Percentiles rank a stretch among this genome's conserved stretches.
phyloP scores from a whole-genome alignment of 64 coral and sea anemone species.

The Montipora sp. region DNA sequence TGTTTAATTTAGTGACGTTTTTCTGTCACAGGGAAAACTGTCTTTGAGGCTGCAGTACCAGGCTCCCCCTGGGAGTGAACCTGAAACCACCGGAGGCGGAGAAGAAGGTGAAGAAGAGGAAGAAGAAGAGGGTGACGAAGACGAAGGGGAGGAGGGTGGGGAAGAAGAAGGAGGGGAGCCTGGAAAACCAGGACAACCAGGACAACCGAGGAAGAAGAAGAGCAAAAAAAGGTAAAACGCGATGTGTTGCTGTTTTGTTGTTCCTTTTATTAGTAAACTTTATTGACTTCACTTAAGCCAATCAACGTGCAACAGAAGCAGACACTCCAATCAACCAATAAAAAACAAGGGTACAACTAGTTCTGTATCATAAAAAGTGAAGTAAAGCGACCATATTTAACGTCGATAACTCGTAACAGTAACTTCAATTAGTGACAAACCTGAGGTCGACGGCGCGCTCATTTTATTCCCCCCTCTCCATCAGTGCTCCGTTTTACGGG shows the following conservation, averaged over 20 bases:
- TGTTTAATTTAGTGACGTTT: neutral
- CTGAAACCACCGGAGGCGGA: neutral
- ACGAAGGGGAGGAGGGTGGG: constrained; percentile 20
- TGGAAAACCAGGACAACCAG: constrained; percentile 35
- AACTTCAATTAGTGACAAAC: too few species aligned
- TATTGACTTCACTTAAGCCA: too few species aligned
- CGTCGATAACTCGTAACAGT: too few species aligned
- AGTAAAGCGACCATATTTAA: too few species aligned
- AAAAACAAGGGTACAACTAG: too few species aligned
- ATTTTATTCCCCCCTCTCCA: too few species aligned
- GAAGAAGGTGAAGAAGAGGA: constrained; percentile 30
- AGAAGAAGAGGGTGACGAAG: constrained; percentile 20
- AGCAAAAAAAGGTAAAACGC: neutral
- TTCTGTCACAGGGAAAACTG: constrained; percentile 43
- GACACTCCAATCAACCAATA: too few species aligned
- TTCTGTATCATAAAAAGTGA: too few species aligned
- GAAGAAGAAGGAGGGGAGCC: constrained; percentile 19
- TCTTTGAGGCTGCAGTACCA: constrained; percentile 52
- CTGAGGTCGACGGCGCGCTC: too few species aligned
- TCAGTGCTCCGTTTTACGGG: too few species aligned
- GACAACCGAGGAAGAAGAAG: constrained; percentile 17
- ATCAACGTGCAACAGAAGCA: too few species aligned
- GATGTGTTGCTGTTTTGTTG: neutral
- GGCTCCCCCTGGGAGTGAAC: constrained; percentile 27
- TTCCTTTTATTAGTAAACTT: neutral